These are phyloP conservation scores for Stegastes partitus DNA, from an alignment of 2,113 vertebrate genomes.

Conservation along the genomic window DNA sequence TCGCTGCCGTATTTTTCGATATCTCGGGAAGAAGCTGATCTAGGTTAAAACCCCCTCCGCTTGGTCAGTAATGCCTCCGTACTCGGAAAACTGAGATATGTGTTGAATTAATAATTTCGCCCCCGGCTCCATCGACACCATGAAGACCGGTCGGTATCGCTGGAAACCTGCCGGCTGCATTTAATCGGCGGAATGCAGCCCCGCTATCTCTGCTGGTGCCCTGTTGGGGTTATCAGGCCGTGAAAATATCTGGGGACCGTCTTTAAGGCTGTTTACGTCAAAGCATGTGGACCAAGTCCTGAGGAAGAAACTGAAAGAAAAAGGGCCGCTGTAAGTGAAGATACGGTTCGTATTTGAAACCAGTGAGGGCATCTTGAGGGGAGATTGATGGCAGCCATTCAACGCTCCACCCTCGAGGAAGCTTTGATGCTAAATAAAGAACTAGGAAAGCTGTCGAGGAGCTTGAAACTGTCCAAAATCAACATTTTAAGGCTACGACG, in stretches of 20 bases:
- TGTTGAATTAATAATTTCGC: conserved; percentile 1
- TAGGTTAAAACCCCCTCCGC: neutral
- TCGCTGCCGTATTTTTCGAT: conserved; percentile 1
- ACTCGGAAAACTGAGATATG: neutral
- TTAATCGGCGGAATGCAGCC: neutral
- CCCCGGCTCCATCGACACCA: neutral
- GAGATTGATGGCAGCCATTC: neutral
- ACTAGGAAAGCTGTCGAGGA: neutral
- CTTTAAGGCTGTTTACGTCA: neutral
- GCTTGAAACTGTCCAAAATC: too few relatives aligned
- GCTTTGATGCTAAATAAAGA: neutral
- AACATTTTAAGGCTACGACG: too few relatives aligned
- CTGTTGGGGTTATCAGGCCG: conserved; percentile 23
- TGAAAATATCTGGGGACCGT: neutral
- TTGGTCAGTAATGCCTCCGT: neutral
- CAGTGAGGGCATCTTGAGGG: neutral
- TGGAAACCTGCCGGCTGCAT: neutral
- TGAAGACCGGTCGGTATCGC: conserved; percentile 10
- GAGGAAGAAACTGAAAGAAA: neutral
- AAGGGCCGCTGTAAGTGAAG: neutral
- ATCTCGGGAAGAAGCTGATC: neutral
- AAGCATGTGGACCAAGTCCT: neutral
- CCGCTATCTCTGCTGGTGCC: conserved; percentile 2
- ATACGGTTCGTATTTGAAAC: neutral
- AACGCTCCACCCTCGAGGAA: too few relatives aligned